These are phyloP conservation scores for Tuta absoluta DNA, from an alignment of 2,888 invertebrate genomes.

Conservation along the genomic window DNA sequence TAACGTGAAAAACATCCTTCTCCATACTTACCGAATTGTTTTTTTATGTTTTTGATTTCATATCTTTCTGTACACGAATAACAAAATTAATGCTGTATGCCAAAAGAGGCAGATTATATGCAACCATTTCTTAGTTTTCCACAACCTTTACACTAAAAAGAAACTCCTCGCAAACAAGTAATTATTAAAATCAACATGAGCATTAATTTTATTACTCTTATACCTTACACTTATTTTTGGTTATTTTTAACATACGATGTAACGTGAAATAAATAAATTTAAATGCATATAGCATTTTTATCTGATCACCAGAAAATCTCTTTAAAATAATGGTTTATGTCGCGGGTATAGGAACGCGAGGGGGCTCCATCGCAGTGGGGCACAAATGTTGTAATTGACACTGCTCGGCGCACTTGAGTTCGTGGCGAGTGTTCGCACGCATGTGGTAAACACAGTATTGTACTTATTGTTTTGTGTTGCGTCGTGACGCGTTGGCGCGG, in stretches of 20 bases:
- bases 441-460: background rate
- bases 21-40: conserved; percentile 23
- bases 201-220: conserved; percentile 43
- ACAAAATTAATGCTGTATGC: conserved; percentile 27
- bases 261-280: conserved; percentile 29
- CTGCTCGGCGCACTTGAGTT: background rate
- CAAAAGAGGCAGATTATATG: background rate
- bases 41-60: conserved; percentile 30
- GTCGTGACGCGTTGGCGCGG: background rate
- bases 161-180: background rate
- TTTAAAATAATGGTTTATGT: conserved; percentile 11
- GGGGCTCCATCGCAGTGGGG: background rate
- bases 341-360: background rate
- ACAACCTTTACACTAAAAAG: conserved; percentile 2
- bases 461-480: background rate
- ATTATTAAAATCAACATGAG: background rate
- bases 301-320: conserved; percentile 11
- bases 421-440: background rate
- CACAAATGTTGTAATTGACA: background rate
- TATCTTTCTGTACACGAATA: conserved; percentile 20
- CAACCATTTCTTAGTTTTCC: background rate
- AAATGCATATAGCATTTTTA: conserved; percentile 46
- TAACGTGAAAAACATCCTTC: conserved; percentile 17
- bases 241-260: conserved; percentile 37
- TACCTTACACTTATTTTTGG: conserved; percentile 39